Percentiles rank a stretch among this genome's conserved stretches.
Evolutionary conservation across 2,113 vertebrate species (phyloP).

Genomic region (Calonectris borealis): DNA sequence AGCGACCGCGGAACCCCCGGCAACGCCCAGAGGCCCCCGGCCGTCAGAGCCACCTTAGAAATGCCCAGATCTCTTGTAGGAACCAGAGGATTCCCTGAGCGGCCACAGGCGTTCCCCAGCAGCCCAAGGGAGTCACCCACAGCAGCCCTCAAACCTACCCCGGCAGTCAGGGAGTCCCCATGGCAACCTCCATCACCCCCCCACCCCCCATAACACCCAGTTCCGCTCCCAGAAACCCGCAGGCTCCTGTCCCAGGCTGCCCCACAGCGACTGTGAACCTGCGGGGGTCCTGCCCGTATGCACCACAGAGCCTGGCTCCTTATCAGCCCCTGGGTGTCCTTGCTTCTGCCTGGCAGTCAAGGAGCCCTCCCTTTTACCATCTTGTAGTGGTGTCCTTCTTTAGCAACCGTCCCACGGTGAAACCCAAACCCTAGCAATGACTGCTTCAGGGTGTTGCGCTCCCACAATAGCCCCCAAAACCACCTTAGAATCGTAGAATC

Average conservation of each 20-base stretch:
- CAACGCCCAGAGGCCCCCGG: background rate
- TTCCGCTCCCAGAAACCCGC: too few relatives aligned
- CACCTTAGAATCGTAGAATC: background rate
- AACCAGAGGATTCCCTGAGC: too few relatives aligned
- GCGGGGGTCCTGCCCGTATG: fast-evolving
- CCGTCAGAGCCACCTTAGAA: fast-evolving
- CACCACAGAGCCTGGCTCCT: background rate
- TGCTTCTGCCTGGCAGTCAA: too few relatives aligned
- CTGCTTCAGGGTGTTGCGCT: background rate
- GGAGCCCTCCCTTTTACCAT: background rate
- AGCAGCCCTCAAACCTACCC: background rate
- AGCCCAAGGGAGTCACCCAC: background rate
- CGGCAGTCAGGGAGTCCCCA: too few relatives aligned
- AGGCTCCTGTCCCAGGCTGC: too few relatives aligned
- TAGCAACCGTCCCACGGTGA: fast-evolving
- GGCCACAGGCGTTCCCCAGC: fast-evolving
- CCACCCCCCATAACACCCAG: fast-evolving
- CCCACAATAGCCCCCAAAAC: fast-evolving
- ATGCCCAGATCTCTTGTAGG: fast-evolving
- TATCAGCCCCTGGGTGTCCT: fast-evolving
- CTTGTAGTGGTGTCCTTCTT: background rate
- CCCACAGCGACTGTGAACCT: fast-evolving
- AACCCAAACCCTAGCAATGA: background rate
- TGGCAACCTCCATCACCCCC: fast-evolving
- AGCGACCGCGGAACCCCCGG: background rate